Evolutionary conservation across 23 tunicate species (phyloP).

Genomic region (Botrylloides violaceus): DNA sequence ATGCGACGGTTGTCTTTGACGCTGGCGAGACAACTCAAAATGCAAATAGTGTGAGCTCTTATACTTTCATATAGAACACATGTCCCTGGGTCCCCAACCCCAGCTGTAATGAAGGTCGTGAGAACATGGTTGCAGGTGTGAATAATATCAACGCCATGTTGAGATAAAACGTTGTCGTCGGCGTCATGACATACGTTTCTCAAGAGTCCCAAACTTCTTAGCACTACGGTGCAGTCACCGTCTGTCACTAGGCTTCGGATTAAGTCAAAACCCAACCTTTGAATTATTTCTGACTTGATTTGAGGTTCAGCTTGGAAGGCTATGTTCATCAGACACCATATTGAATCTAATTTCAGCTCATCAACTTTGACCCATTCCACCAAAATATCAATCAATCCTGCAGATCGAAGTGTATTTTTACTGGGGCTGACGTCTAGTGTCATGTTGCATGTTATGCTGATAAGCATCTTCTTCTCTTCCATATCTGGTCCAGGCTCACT

Average conservation of each 20-base stretch:
- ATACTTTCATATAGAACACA: constrained; percentile 3
- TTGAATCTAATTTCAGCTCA: constrained; percentile 44
- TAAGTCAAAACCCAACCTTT: constrained; percentile 30
- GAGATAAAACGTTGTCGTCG: constrained; percentile 34
- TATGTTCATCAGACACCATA: constrained; percentile 56
- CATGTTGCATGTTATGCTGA: constrained; percentile 60
- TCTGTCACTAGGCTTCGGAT: constrained; percentile 30
- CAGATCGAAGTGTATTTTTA: constrained; percentile 28
- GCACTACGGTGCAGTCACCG: constrained; percentile 32
- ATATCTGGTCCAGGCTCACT: not conserved
- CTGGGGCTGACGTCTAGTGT: constrained; percentile 71
- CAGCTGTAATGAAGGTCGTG: constrained; percentile 14
- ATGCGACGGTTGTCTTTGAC: constrained; percentile 41
- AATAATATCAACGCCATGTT: constrained; percentile 49
- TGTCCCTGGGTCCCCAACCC: constrained; percentile 10
- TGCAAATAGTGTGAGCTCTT: constrained; percentile 41
- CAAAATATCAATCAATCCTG: constrained; percentile 29
- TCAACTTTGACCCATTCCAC: constrained; percentile 43
- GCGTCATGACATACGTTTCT: constrained; percentile 39
- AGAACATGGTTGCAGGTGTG: constrained; percentile 51
- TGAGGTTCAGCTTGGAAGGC: constrained; percentile 34
- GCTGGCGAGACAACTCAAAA: constrained; percentile 45
- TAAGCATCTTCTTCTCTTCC: constrained; percentile 29
- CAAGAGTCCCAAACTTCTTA: constrained; percentile 50
- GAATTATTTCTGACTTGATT: constrained; percentile 42